Evolutionary conservation across 1,140 invertebrate genomes (phyloP), one percentile per base, ranked within the genome.

Genomic region (Drosophila virilis): DNA sequence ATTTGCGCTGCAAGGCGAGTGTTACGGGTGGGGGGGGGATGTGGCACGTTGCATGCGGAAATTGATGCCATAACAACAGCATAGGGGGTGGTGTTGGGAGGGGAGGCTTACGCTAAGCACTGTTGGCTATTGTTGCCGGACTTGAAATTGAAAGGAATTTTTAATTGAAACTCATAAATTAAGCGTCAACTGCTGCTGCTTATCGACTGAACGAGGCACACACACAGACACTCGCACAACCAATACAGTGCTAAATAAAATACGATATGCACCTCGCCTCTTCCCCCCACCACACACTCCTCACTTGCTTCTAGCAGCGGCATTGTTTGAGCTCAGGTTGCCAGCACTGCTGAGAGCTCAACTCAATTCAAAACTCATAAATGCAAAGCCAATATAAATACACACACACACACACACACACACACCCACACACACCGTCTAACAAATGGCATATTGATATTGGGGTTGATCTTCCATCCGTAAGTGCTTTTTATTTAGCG

Each of bases 81-180:
- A 40, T 7, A 45, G 10, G 8, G 28, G 17, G 54, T 8, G 2
- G 13, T 4, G 1, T 5, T 6, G 10, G 46, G 28, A 8, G 15
- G 17, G 17, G 17, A 17, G 0, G 50, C 37, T 2, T n/a, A 42
- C n/a, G 50, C 54, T 50, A 60, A 60, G 62, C 76, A 67, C 55
- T 74, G 51, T 13, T 13, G 13, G 60, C 58, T 55, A 58, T 77
- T 77, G 74, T 77, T 67, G 50, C 52, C 51, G 52, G 32, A 75
- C 67, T 70, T 71, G 13, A 62, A 75, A 62, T 70, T 75, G 58
- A 78, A 77, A 55, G 77, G 76, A 74, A 84, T 84, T 89, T 89
- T 89, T 80, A 89, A 89, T 89, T 89, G 85, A 89, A 89, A 89
- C 70, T 84, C 84, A 89, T 89, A 89, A 89, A 89, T 89, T 78